Evolutionary conservation across 2,113 vertebrate species (phyloP).

Genomic region (Osmerus eperlanus): DNA sequence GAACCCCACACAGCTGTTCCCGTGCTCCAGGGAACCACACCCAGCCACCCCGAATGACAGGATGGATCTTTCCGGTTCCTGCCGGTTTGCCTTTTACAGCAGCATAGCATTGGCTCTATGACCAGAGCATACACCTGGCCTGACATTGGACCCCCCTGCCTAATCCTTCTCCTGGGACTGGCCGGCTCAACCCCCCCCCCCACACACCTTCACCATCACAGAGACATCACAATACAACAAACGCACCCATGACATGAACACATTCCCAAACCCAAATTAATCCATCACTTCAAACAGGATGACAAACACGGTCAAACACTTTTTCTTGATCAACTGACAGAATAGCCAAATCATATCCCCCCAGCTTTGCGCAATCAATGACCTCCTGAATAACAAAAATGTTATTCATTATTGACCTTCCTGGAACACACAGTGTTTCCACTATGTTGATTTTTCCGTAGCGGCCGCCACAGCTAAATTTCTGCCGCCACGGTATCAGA

Average conservation of each 20-base stretch:
- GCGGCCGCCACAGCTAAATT: too few relatives aligned
- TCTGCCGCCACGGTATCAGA: too few relatives aligned
- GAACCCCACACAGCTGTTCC: too few relatives aligned
- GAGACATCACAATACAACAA: background rate
- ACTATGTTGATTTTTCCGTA: too few relatives aligned
- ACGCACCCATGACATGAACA: background rate
- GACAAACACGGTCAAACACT: conserved; percentile 1
- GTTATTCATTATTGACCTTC: background rate
- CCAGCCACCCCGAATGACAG: too few relatives aligned
- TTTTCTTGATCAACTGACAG: background rate
- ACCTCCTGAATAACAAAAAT: background rate
- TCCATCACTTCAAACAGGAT: background rate
- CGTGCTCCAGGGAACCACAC: too few relatives aligned
- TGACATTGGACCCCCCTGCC: background rate
- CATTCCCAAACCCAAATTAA: background rate
- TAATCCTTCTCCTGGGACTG: background rate
- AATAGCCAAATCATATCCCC: background rate
- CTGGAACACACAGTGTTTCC: background rate
- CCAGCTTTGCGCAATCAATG: background rate
- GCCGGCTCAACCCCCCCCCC: background rate
- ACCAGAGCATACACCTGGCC: too few relatives aligned
- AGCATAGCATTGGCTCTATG: too few relatives aligned
- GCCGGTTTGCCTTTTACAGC: too few relatives aligned
- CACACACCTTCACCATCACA: background rate
- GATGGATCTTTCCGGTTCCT: too few relatives aligned